phyloP scores from a whole-genome alignment of 2,888 invertebrate species.

The Himalopsyche kuldschensis region DNA sequence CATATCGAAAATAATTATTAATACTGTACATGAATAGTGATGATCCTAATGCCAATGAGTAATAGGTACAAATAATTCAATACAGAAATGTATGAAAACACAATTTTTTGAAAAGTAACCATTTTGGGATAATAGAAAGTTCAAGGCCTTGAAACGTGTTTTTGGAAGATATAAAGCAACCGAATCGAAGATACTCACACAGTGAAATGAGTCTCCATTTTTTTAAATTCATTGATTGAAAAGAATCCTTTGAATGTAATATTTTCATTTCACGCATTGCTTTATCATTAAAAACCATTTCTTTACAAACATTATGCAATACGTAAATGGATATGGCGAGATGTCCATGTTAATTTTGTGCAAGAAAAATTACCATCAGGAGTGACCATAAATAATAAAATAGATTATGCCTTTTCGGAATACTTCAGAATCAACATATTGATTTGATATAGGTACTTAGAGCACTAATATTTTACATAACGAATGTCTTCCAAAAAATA shows the following conservation, averaged over 20 bases:
- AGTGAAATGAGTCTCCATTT: neutral
- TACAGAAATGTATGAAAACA: neutral
- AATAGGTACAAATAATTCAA: neutral
- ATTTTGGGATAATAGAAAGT: neutral
- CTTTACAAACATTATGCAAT: neutral
- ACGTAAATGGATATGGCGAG: neutral
- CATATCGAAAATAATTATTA: neutral
- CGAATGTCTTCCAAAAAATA: constrained; percentile 27
- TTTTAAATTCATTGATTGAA: neutral
- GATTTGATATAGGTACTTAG: constrained; percentile 12
- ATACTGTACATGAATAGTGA: neutral
- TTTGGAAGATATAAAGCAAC: neutral
- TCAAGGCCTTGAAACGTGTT: neutral
- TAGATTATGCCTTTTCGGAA: neutral
- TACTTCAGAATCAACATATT: neutral
- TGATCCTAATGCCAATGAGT: neutral
- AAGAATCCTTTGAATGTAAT: neutral
- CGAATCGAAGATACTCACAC: neutral
- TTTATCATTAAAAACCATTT: neutral
- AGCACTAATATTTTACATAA: constrained; percentile 13
- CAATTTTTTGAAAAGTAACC: neutral
- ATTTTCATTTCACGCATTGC: neutral
- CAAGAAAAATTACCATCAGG: neutral
- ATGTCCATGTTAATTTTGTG: neutral
- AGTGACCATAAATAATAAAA: neutral